Evolutionary conservation across 2,888 invertebrate genomes (phyloP).

Genomic region (Tinea pellionella): DNA sequence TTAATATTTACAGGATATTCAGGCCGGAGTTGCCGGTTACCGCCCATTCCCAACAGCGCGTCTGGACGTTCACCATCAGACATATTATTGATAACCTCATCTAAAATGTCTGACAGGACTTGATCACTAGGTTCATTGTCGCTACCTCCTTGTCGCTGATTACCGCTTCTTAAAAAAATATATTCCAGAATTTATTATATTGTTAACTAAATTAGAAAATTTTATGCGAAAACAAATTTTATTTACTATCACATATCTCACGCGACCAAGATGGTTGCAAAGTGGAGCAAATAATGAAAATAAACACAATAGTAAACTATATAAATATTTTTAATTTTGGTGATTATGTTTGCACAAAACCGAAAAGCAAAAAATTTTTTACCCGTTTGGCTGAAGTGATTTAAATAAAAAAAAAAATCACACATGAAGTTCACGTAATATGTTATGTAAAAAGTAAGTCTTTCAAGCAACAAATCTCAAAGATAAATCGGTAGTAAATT

Average conservation of each 20-base stretch:
- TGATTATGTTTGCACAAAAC: too few species aligned
- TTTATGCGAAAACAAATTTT: too few species aligned
- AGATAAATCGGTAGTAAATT: not conserved
- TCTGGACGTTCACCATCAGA: conserved; percentile 69
- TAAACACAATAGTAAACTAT: too few species aligned
- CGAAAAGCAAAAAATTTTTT: too few species aligned
- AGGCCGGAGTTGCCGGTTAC: conserved; percentile 24
- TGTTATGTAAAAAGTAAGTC: not conserved
- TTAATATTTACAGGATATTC: conserved; percentile 16
- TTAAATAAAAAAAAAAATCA: not conserved
- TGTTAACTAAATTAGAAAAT: too few species aligned
- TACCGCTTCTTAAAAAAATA: conserved; percentile 36
- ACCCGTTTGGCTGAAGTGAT: too few species aligned
- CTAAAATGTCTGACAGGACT: conserved; percentile 84
- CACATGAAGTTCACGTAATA: too few species aligned
- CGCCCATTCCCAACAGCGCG: conserved; percentile 29
- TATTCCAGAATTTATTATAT: not conserved
- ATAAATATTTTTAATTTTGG: too few species aligned
- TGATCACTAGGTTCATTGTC: conserved; percentile 71
- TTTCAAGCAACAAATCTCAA: not conserved
- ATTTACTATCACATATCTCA: too few species aligned
- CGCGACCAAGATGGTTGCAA: too few species aligned
- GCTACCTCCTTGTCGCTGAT: conserved; percentile 32
- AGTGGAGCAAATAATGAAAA: too few species aligned
- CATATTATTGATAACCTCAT: conserved; percentile 86